Percentiles rank a stretch among this genome's conserved stretches.
Conservation (phyloP, 2,888 invertebrate genomes). For the Melanostoma scalare region DNA sequence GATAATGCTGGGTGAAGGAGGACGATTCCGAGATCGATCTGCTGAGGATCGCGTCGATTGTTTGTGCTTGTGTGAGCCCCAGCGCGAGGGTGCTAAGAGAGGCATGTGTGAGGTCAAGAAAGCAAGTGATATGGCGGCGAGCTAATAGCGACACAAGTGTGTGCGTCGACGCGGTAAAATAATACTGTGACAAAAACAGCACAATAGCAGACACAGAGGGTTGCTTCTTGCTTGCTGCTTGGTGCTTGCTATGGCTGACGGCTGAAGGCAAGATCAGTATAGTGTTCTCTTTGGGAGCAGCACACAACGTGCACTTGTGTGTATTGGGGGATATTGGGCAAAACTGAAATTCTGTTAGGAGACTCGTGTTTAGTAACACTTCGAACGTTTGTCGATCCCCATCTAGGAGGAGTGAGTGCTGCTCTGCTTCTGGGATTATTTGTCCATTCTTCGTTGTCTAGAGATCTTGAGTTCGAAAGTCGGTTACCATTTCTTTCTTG, state of each 20-base stretch:
- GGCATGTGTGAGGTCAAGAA: conserved; percentile 35
- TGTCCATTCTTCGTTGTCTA: conserved; percentile 61
- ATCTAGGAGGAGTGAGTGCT: conserved; percentile 80
- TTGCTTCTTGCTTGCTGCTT: conserved; percentile 32
- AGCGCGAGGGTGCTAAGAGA: conserved; percentile 12
- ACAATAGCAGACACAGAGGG: conserved; percentile 45
- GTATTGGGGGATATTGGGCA: conserved; percentile 60
- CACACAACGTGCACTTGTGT: conserved; percentile 25
- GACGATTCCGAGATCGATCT: conserved; percentile 34
- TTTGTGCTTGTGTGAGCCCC: neutral
- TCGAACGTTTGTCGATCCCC: conserved; percentile 82
- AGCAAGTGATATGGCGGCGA: conserved; percentile 26
- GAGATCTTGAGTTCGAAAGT: conserved; percentile 51
- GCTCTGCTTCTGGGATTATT: conserved; percentile 67
- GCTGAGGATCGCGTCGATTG: conserved; percentile 45
- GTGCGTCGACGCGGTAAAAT: conserved; percentile 16
- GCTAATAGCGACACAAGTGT: conserved; percentile 16
- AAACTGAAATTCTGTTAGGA: conserved; percentile 79
- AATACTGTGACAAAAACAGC: conserved; percentile 7
- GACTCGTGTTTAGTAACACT: conserved; percentile 82
- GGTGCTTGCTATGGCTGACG: conserved; percentile 2
- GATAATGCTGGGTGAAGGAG: conserved; percentile 57
- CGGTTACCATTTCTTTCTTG: conserved; percentile 38
- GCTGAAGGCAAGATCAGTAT: conserved; percentile 30
- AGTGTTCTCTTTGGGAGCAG: conserved; percentile 59